These are phyloP conservation scores for Neodiprion lecontei DNA, from an alignment of 1,140 invertebrate species.

Conservation along the genomic window DNA sequence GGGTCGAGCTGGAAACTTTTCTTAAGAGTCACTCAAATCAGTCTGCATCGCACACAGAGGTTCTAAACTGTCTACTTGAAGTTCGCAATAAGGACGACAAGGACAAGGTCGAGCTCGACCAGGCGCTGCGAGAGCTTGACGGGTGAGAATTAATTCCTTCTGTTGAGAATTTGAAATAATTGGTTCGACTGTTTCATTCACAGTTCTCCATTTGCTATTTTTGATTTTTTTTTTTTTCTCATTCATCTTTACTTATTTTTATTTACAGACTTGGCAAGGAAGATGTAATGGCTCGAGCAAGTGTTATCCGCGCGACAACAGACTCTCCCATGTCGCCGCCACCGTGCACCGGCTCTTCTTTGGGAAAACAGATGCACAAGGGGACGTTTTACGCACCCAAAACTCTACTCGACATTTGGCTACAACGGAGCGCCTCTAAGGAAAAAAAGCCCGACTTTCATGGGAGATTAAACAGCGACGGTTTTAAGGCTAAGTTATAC, in stretches of 20 bases:
- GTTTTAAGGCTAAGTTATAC: constrained; percentile 78
- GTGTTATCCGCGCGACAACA: constrained; percentile 78
- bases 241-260: constrained; percentile 14
- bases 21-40: constrained; percentile 75
- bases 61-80: constrained; percentile 86
- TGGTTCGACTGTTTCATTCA: constrained; percentile 17
- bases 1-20: constrained; percentile 87
- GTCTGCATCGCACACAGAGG: constrained; percentile 73
- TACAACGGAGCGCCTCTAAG: constrained; percentile 59
- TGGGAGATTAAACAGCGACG: constrained; percentile 75
- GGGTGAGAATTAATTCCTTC: constrained; percentile 50
- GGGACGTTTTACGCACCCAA: constrained; percentile 50
- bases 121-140: constrained; percentile 67
- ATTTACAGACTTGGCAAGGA: constrained; percentile 51
- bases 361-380: constrained; percentile 51
- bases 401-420: constrained; percentile 73
- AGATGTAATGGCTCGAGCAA: constrained; percentile 65
- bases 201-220: background rate
- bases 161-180: constrained; percentile 21
- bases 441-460: constrained; percentile 78
- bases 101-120: constrained; percentile 72
- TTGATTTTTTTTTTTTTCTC: background rate
- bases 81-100: constrained; percentile 71
- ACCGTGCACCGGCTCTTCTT: constrained; percentile 52
- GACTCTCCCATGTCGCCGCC: constrained; percentile 85